These are phyloP conservation scores for Thamnophis sirtalis DNA, from an alignment of 2,113 vertebrate species.

Conservation along the genomic window DNA sequence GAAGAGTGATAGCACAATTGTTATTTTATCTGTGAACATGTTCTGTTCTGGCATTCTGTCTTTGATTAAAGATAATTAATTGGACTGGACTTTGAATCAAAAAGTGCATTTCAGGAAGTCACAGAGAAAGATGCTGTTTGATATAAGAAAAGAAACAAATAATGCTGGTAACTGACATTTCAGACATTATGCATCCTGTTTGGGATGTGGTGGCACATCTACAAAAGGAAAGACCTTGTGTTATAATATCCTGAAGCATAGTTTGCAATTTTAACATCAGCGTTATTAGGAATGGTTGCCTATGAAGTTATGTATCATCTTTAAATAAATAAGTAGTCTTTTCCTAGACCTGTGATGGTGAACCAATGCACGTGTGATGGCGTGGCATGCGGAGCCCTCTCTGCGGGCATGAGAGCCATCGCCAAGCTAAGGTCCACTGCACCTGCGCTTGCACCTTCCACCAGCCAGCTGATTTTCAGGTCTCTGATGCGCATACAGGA, in stretches of 20 bases:
- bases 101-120: neutral
- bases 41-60: neutral
- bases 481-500: too few relatives aligned
- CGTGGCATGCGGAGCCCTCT: too few relatives aligned
- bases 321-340: constrained; percentile 31
- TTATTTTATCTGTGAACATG: neutral
- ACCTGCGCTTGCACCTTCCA: too few relatives aligned
- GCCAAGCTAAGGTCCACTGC: too few relatives aligned
- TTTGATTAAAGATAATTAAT: neutral
- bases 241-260: neutral
- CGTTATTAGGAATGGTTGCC: neutral
- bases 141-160: constrained; percentile 11
- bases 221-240: neutral
- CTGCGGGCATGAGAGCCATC: too few relatives aligned
- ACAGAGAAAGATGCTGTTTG: neutral
- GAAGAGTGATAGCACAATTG: neutral
- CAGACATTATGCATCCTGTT: neutral
- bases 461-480: too few relatives aligned
- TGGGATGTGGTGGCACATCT: neutral
- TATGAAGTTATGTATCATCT: neutral
- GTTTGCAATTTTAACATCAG: neutral
- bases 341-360: neutral
- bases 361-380: too few relatives aligned
- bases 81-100: neutral
- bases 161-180: constrained; percentile 33